Conservation (phyloP, 2,113 vertebrate genomes). For the Xiphophorus hellerii region DNA sequence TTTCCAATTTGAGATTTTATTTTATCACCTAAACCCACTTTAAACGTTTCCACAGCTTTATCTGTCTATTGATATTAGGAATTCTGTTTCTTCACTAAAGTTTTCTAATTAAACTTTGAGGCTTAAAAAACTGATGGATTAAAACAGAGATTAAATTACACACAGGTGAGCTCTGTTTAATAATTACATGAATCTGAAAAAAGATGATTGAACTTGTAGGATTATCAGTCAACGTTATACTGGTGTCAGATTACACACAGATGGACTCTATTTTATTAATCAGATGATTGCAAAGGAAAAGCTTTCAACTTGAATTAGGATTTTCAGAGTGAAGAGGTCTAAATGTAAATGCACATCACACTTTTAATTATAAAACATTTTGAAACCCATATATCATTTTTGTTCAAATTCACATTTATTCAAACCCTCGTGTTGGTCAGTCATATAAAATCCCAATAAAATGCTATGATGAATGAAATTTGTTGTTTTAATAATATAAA, state of each 20-base stretch:
- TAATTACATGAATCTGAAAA: too few relatives aligned
- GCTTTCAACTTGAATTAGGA: too few relatives aligned
- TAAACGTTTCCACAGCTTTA: not conserved
- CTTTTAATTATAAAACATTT: too few relatives aligned
- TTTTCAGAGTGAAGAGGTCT: not conserved
- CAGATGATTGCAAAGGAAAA: not conserved
- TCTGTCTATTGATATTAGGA: not conserved
- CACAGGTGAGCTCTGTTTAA: too few relatives aligned
- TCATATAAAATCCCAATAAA: not conserved
- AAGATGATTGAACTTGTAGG: too few relatives aligned
- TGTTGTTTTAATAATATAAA: not conserved
- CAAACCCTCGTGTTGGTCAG: not conserved
- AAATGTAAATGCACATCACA: too few relatives aligned
- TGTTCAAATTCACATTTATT: not conserved
- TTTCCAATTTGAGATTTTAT: not conserved
- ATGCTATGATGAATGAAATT: not conserved
- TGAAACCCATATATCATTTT: too few relatives aligned
- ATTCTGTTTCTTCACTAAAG: not conserved
- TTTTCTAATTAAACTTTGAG: too few relatives aligned
- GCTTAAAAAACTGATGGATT: too few relatives aligned
- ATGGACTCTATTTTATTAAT: not conserved
- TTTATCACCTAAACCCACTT: not conserved
- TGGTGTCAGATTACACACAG: not conserved
- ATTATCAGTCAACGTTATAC: too few relatives aligned
- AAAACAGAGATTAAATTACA: too few relatives aligned